Base-by-base conservation (phyloP, 2,888 invertebrate species). In the Machimus atricapillus region DNA sequence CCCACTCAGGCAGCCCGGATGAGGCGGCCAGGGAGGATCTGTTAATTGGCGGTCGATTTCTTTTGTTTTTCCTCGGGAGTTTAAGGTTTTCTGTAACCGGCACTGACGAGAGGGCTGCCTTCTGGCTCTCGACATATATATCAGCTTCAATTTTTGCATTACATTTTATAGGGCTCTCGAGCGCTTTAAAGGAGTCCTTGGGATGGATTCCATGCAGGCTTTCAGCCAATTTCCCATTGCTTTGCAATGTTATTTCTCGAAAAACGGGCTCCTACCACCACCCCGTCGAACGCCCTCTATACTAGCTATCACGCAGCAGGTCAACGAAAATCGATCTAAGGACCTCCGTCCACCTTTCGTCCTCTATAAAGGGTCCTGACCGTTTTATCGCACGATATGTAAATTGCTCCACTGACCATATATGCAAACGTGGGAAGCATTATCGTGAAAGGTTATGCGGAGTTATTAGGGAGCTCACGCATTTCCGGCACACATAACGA, bases 401-500 rank as follows among this genome's bases (percentile, higher is more conserved):
- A 88, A 88, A 88, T 88, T 85, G 87, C 81, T 79, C 58, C 66
- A 66, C 12, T 66, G 56, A 52, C 37, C 88, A 88, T 87, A 88
- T 78, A 87, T 87, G 87, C 46, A 81, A 73, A 85, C 37, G 78
- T 77, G 27, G 31, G 23, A 77, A 83, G 74, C 86, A 82, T 88
- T 86, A 87, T 87, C 85, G 86, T 83, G 81, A 88, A 88, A 88
- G 87, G 86, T 86, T 86, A 88, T 85, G 81, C 82, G 58, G 86
- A 87, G 78, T 88, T 88, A 88, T 88, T 88, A 83, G 86, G 52
- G 86, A 79, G 86, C 87, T 88, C 88, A 88, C 88, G 88, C 88
- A 88, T 88, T 88, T 88, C 88, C 88, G 88, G 86, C 43, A 78
- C 76, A 86, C 79, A 86, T 52, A 78, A 56, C 76, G 40, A 37